A percentile compares a stretch with the other conserved stretches of the same genome.
Evolutionary conservation across 2,113 vertebrate genomes (phyloP).

Genomic region (Sprattus sprattus): DNA sequence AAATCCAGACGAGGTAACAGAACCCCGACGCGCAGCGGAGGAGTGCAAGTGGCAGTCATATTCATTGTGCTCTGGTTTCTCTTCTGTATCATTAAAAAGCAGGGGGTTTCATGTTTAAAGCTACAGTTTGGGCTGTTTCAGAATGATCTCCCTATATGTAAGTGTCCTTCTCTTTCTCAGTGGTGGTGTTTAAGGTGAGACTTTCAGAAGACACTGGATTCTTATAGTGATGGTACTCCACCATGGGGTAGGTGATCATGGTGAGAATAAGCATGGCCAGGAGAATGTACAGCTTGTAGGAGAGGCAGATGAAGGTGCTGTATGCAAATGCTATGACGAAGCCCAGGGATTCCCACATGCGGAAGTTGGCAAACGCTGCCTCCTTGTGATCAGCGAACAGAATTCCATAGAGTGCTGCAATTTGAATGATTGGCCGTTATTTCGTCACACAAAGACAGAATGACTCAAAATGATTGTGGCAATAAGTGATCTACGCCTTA

Average conservation of each 20-base stretch:
- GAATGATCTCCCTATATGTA: neutral
- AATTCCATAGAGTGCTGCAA: slow-evolving; percentile 82
- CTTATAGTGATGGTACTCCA: slow-evolving; percentile 76
- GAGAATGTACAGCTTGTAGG: slow-evolving; percentile 81
- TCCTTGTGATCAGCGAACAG: slow-evolving; percentile 85
- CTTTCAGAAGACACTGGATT: slow-evolving; percentile 48
- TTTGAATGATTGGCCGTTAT: neutral
- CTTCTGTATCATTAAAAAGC: too few species aligned
- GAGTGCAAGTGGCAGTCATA: neutral
- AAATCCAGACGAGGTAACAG: too few species aligned
- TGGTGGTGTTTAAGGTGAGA: fast-evolving
- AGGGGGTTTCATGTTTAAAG: too few species aligned
- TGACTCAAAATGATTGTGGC: neutral
- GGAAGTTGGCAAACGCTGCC: slow-evolving; percentile 91
- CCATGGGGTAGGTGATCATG: slow-evolving; percentile 67
- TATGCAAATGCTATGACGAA: slow-evolving; percentile 88
- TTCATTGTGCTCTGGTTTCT: neutral
- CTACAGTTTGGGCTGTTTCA: slow-evolving; percentile 8
- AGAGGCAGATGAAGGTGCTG: slow-evolving; percentile 81
- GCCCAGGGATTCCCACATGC: slow-evolving; percentile 90
- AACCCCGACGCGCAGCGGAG: too few species aligned
- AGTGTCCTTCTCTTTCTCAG: neutral
- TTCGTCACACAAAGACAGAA: neutral
- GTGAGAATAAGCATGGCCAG: slow-evolving; percentile 70
- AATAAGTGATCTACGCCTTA: neutral